Base-by-base conservation (phyloP, 1,140 invertebrate species). In the Philopotamus ludificatus region DNA sequence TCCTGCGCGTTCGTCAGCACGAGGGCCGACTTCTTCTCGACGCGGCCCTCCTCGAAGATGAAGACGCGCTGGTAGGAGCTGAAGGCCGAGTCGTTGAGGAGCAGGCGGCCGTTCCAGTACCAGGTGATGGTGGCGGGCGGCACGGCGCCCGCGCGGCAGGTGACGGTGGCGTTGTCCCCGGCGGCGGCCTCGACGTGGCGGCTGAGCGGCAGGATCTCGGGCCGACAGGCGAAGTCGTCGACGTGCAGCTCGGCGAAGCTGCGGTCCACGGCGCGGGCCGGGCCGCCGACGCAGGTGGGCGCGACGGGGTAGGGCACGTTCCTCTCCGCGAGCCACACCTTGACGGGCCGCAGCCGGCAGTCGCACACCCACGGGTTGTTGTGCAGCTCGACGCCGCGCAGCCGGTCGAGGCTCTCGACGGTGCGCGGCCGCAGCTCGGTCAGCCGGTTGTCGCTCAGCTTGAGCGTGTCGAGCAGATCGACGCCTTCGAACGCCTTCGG, bases 321-420 rank as follows among this genome's bases (percentile, higher is more conserved):
- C 67, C 90, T 86, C 65, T 88, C 84, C 3, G 87, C 85, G 25
- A 97, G 76, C 93, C 93, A 95, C 67, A 89, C 81, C 73, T 94
- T 93, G 59, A 92, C 84, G 59, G 90, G 87, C 18, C 92, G 79
- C 55, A 95, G 74, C 16, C 89, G 85, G 74, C 93, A 97, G 73
- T 96, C 92, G 72, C 94, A 97, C 25, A 87, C 83, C 93, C 93
- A 95, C 0, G 91, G 92, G 79, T 97, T 97, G 59, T 93, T 91
- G 68, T 95, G 92, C 39, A 96, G 77, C 73, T 93, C 91, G 59
- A 95, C 87, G 34, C 89, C 91, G 71, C 91, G 88, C 3, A 95
- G 81, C 20, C 87, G 86, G 55, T 82, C 85, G 8, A 92, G 71
- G 3, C 86, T 85, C 67, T 91, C 88, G 21, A 92, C 86, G 0